Conservation (phyloP, 1,140 invertebrate species). For the Trinorchestia longiramus region DNA sequence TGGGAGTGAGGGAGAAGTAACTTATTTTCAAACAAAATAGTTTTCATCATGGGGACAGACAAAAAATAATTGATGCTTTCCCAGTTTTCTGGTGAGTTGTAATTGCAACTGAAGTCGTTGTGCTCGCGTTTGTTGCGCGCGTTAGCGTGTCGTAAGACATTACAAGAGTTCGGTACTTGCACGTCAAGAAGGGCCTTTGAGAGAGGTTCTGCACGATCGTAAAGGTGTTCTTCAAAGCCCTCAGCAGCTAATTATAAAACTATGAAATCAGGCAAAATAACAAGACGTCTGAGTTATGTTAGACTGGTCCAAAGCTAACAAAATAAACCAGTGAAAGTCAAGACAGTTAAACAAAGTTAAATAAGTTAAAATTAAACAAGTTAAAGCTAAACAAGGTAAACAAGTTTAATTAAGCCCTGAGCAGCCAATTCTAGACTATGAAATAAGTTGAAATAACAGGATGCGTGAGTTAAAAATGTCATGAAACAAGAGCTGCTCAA, state of each 20-base stretch:
- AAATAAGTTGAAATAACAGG: background rate
- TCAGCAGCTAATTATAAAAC: slow-evolving; percentile 20
- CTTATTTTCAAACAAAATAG: background rate
- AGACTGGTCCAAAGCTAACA: too few relatives aligned
- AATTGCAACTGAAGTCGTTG: background rate
- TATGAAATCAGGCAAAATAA: background rate
- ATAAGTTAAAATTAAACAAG: too few relatives aligned
- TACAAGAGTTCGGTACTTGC: background rate
- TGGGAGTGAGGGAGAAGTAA: background rate
- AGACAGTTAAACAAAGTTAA: too few relatives aligned
- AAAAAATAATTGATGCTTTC: background rate
- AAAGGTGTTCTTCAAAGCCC: slow-evolving; percentile 38
- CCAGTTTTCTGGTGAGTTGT: background rate
- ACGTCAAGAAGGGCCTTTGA: background rate
- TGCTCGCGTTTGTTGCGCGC: background rate
- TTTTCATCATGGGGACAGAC: background rate
- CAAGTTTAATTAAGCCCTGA: background rate
- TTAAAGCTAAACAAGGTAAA: background rate
- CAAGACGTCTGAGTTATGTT: background rate
- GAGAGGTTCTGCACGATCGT: background rate
- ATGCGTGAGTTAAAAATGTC: background rate
- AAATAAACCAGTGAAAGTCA: too few relatives aligned
- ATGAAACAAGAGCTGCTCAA: background rate
- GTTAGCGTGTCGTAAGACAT: background rate
- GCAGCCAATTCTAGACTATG: slow-evolving; percentile 16